Evolutionary conservation across 1,140 invertebrate genomes (phyloP), one percentile per base, ranked within the genome.

Genomic region (Tenebrio molitor): DNA sequence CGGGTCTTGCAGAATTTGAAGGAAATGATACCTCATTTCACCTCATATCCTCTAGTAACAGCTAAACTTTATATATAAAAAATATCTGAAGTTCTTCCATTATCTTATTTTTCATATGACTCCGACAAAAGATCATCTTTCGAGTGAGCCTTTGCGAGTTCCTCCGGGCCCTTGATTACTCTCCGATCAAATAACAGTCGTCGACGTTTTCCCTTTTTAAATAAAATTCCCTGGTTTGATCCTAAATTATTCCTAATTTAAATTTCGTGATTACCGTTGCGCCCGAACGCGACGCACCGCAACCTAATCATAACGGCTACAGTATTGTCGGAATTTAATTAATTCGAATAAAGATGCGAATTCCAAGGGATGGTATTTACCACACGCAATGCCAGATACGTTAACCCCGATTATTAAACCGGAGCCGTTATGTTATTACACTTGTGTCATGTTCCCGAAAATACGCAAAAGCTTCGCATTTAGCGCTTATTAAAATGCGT

Each of bases 341-440:
- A 58, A 25, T 58, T 21, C 29, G 44, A 19, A 34, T 29, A 58
- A 58, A 58, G 50, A 58, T 58, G 50, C 23, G 23, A 25, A 58
- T 58, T 58, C 50, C 50, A 29, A 29, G n/a, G 50, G 10, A 29
- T 25, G 23, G 21, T 25, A 58, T 29, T 58, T 58, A 58, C 50
- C 50, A 17, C 50, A 58, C 29, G 21, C 50, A 58, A 58, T 25
- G 50, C 21, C 23, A 58, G 21, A 58, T 15, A 58, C 15, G 50
- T 29, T 29, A 23, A 12, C 29, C 29, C 50, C 19, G 14, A 29
- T 58, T 29, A 58, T 58, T 58, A 58, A 58, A 58, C 29, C 14
- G 19, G 10, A 15, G 21, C 25, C 3, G 8, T 8, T 29, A 29
- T 29, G 25, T 29, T 29, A 29, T n/a, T n/a, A n/a, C n/a, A n/a